phyloP scores from a whole-genome alignment of 2,797 vertebrate species.

The Cryptoblepharus egeriae region DNA sequence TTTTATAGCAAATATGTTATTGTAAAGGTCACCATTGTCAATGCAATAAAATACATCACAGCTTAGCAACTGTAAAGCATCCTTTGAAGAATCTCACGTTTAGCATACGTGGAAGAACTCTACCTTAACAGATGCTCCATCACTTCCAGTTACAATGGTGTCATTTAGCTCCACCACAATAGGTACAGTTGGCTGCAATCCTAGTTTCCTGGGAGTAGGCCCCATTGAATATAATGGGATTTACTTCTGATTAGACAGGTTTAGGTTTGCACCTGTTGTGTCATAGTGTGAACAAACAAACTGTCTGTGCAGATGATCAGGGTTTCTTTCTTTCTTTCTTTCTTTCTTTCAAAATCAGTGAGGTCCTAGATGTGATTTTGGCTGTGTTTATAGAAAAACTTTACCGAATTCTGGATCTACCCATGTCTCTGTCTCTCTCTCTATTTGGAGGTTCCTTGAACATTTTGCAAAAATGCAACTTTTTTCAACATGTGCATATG shows the following conservation, averaged over 20 bases:
- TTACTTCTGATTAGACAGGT: no score
- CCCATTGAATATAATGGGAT: no score
- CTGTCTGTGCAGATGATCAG: background rate
- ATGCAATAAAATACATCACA: slow-evolving; percentile 64
- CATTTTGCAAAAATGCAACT: no score
- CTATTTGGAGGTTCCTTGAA: no score
- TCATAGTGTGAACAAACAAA: background rate
- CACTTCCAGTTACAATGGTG: slow-evolving; percentile 53
- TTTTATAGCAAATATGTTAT: slow-evolving; percentile 66
- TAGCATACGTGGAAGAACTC: slow-evolving; percentile 59
- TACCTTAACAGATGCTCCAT: slow-evolving; percentile 54
- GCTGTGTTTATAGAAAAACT: no score
- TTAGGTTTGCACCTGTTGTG: no score
- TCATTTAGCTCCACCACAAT: slow-evolving; percentile 31
- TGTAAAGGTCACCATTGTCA: slow-evolving; percentile 74
- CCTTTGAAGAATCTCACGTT: slow-evolving; percentile 50
- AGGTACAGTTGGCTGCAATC: no score
- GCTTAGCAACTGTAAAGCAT: slow-evolving; percentile 58
- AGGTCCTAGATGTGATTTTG: background rate
- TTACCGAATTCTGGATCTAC: no score
- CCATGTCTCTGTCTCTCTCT: no score
- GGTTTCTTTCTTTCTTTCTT: background rate
- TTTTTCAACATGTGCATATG: no score
- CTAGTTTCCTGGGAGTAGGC: no score
- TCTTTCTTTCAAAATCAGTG: background rate